Conservation (phyloP, 2,113 vertebrate species). For the Tragelaphus imberbis region DNA sequence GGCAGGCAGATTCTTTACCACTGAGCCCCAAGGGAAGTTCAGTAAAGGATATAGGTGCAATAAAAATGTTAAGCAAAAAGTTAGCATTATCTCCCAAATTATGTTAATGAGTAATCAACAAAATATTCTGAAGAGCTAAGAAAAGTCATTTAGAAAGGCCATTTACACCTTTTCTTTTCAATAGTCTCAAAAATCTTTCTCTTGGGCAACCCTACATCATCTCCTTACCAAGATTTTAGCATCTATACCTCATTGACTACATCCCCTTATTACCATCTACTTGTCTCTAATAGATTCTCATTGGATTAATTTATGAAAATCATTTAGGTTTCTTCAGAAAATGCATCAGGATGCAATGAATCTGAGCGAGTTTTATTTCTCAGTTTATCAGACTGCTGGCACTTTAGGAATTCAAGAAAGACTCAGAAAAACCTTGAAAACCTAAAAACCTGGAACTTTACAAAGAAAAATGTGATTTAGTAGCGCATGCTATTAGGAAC, state of each 20-base stretch:
- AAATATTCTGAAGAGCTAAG: background rate
- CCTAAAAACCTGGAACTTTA: background rate
- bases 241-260: background rate
- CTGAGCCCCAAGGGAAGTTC: background rate
- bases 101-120: background rate
- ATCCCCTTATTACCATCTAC: background rate
- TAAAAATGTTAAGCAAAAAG: background rate
- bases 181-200: background rate
- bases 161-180: background rate
- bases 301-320: background rate
- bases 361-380: background rate
- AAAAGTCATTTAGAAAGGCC: background rate
- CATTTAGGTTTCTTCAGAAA: background rate
- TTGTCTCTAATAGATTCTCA: background rate
- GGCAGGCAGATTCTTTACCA: background rate
- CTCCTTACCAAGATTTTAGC: background rate
- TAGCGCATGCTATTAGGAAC: background rate
- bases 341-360: background rate
- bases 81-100: background rate
- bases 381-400: background rate
- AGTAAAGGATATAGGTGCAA: background rate
- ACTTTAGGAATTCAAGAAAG: background rate
- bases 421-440: background rate
- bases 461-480: background rate
- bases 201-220: background rate